phyloP scores from a whole-genome alignment of 2,113 vertebrate genomes.

The Artemisiospiza belli region DNA sequence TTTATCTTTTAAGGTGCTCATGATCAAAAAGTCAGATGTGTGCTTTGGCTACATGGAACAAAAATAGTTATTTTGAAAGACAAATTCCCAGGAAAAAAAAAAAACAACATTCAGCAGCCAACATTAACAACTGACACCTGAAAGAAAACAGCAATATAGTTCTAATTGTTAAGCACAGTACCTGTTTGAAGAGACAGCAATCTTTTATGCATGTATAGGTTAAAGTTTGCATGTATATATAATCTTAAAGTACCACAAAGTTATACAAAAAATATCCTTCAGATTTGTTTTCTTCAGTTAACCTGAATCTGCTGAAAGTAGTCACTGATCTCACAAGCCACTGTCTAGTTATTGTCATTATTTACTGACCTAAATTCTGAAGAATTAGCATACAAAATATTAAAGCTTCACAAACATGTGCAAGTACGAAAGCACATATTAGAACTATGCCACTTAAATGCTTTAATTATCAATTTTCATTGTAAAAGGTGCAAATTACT shows the following conservation, averaged over 20 bases:
- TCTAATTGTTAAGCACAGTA: not conserved
- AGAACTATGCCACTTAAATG: not conserved
- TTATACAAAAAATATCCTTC: not conserved
- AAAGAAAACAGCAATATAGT: not conserved
- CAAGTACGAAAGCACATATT: not conserved
- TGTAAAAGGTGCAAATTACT: not conserved
- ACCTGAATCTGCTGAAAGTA: not conserved
- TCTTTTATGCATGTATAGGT: not conserved
- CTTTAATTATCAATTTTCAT: not conserved
- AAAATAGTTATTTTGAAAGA: not conserved
- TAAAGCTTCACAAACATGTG: not conserved
- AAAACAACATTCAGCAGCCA: not conserved
- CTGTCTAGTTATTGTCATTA: not conserved
- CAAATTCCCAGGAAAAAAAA: not conserved
- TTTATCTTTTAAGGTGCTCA: not conserved
- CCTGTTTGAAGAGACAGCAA: not conserved
- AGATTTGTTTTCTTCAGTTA: not conserved
- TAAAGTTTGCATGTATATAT: not conserved
- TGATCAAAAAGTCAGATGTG: not conserved
- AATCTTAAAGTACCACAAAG: not conserved
- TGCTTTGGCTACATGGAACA: not conserved
- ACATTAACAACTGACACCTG: not conserved
- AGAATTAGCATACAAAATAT: not conserved
- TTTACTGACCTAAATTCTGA: not conserved
- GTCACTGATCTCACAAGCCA: not conserved